Conservation (phyloP, 2,113 vertebrate genomes). For the Collichthys lucidus region DNA sequence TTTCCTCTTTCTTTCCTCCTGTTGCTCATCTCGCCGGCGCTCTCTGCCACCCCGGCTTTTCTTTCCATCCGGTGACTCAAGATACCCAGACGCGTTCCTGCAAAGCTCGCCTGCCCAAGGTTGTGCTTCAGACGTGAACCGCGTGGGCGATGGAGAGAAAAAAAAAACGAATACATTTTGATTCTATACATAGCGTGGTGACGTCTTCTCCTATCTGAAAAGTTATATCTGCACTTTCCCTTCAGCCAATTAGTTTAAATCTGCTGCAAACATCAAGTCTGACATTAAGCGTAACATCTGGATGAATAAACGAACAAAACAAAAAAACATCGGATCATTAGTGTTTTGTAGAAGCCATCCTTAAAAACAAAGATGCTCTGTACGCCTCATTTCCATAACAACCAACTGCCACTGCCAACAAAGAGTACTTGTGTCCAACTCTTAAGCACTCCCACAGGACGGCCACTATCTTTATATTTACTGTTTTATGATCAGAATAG, state of each 20-base stretch:
- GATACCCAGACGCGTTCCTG: conserved; percentile 17
- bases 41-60: background rate
- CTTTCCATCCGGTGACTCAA: conserved; percentile 48
- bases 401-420: conserved; percentile 22
- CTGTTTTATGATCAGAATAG: background rate
- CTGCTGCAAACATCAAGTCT: background rate
- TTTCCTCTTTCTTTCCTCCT: background rate
- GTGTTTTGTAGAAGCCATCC: background rate
- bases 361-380: background rate
- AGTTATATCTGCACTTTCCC: background rate
- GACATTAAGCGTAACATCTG: background rate
- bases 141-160: conserved; percentile 25
- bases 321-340: background rate
- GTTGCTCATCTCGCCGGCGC: background rate
- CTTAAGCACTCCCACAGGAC: conserved; percentile 37
- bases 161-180: background rate
- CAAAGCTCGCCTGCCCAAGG: background rate
- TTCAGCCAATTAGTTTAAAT: background rate
- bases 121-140: conserved; percentile 11
- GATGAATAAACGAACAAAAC: background rate
- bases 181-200: background rate
- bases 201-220: background rate
- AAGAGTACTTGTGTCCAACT: conserved; percentile 16
- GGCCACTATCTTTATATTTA: background rate
- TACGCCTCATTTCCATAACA: conserved; percentile 35